Base-by-base conservation (phyloP, 2,113 vertebrate genomes). In the Tupaia tana region DNA sequence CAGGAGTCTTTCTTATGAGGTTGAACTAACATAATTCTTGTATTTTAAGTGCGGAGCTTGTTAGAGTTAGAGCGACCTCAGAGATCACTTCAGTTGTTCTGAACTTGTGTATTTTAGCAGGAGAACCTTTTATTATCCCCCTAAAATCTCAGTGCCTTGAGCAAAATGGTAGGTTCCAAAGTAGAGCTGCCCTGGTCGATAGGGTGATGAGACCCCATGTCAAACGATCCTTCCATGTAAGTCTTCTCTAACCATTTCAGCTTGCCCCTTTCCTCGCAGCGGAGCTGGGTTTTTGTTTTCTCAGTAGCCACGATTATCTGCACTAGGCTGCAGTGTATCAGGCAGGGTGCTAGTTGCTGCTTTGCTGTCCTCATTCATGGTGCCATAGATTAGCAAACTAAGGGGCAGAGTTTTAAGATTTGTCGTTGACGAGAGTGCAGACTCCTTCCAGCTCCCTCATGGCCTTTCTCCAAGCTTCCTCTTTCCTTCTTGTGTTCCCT, bases 361-460 rank as follows among this genome's bases (percentile, higher is more conserved):
- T 5, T 6, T 19, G 0, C 3, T 1, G 52, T 11, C 77, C 22
- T 56, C 54, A 0, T 0, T 58, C 69, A 18, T 1, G 0, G 31
- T 52, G 43, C 66, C 80, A 64, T 71, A 54, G 66, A 63, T 64
- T 15, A 58, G 85, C 29, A 96, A 34, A 84, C 70, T 3, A 25
- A 93, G 94, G 61, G 11, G 69, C 29, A 0, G 29, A 16, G 66
- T 69, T 56, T 22, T 29, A 14, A 71, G 69, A 73, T 20, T 27
- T 67, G 25, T 4, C 61, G 13, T 6, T 58, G 67, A 14, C 66
- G 20, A 27, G 7, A 43, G 58, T 19, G 4, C 9, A 20, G 15
- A 27, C 4, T 69, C 63, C 84, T 81, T 66, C 74, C 14, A 6
- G 61, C 29, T 29, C 31, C 69, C 31, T 11, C 7, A 14, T 71